phyloP scores from a whole-genome alignment of 2,888 invertebrate genomes.

The Pharmacophagus antenor region DNA sequence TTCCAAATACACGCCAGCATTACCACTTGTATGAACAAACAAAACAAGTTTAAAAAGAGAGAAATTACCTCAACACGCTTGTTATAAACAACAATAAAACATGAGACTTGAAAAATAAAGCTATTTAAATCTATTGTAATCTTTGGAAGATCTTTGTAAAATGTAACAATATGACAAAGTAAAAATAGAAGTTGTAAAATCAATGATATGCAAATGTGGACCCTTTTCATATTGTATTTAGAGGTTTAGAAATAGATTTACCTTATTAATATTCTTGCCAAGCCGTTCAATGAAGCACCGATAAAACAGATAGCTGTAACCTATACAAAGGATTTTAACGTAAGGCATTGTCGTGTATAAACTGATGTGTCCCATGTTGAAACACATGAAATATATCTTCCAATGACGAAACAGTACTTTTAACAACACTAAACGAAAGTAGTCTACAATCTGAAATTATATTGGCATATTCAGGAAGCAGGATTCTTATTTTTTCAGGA shows the following conservation, averaged over 20 bases:
- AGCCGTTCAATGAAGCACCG: constrained; percentile 58
- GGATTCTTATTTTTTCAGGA: too few species aligned
- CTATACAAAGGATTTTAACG: constrained; percentile 67
- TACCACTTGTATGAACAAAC: constrained; percentile 36
- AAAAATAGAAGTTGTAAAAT: constrained; percentile 32
- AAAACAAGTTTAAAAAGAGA: constrained; percentile 54
- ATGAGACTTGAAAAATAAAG: constrained; percentile 67
- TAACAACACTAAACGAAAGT: too few species aligned
- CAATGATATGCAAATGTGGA: constrained; percentile 35
- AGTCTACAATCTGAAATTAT: too few species aligned
- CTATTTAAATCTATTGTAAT: constrained; percentile 77
- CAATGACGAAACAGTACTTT: not conserved
- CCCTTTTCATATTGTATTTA: constrained; percentile 34
- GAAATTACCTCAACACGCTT: constrained; percentile 62
- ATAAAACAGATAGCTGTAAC: constrained; percentile 70
- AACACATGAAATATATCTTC: not conserved
- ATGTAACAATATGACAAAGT: constrained; percentile 46
- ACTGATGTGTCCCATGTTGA: constrained; percentile 45
- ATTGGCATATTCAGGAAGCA: too few species aligned
- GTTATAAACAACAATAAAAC: constrained; percentile 50
- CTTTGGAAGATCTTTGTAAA: constrained; percentile 52
- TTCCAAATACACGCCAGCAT: not conserved
- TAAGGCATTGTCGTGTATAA: constrained; percentile 65
- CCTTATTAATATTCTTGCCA: constrained; percentile 37
- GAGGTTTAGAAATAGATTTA: constrained; percentile 34